These are phyloP conservation scores for Lamellibrachia satsuma DNA, from an alignment of 2,888 invertebrate species.

Conservation along the genomic window DNA sequence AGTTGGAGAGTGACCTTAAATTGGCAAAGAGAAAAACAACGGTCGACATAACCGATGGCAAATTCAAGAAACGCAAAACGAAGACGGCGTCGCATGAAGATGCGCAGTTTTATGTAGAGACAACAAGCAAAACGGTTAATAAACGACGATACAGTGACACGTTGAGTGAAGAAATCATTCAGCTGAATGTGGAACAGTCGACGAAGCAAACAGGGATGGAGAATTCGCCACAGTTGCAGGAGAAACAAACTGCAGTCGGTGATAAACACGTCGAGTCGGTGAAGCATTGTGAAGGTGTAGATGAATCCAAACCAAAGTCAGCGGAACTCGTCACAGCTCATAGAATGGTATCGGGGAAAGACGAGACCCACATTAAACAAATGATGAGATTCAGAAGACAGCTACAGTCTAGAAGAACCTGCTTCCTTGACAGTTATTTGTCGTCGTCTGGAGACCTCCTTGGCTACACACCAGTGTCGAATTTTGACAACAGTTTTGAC, in stretches of 20 bases:
- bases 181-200: not conserved
- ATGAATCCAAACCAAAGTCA: not conserved
- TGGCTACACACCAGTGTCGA: not conserved
- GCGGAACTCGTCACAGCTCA: not conserved
- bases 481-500: not conserved
- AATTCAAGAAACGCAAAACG: not conserved
- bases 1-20: not conserved
- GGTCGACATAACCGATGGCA: not conserved
- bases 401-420: slow-evolving; percentile 5
- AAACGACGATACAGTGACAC: not conserved
- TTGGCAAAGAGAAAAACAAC: not conserved
- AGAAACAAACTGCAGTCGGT: not conserved
- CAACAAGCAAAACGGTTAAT: not conserved
- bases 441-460: not conserved
- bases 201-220: not conserved
- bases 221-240: not conserved
- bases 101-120: not conserved
- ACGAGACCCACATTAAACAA: not conserved
- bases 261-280: not conserved
- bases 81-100: not conserved
- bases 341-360: not conserved
- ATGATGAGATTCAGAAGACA: not conserved
- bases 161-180: not conserved
- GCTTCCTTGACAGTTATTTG: not conserved
- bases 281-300: not conserved